Conservation (phyloP, 2,113 vertebrate species). For the Vombatus ursinus region DNA sequence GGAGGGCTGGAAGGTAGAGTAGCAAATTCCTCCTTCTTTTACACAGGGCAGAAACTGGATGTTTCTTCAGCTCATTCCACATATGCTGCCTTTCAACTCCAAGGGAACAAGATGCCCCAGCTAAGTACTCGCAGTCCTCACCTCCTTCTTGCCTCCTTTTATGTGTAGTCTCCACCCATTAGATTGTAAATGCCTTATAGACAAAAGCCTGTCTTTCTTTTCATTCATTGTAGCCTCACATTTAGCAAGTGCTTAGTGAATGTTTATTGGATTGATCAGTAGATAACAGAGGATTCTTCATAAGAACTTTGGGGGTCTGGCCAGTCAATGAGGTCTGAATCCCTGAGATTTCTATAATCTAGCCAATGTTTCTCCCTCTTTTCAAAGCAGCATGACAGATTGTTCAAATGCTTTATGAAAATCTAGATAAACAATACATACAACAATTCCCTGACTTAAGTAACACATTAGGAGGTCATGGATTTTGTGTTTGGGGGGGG, state of each 20-base stretch:
- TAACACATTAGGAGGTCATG: neutral
- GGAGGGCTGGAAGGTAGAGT: neutral
- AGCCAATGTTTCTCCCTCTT: neutral
- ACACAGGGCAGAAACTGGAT: neutral
- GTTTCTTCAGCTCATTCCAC: neutral
- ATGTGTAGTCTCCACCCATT: neutral
- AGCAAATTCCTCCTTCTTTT: neutral
- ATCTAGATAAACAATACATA: neutral
- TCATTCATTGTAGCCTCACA: neutral
- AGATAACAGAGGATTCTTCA: neutral
- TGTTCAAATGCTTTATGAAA: neutral
- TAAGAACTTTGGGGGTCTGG: neutral
- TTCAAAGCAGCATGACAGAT: neutral
- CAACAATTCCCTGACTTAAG: neutral
- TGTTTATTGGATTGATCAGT: neutral
- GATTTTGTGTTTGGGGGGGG: no score
- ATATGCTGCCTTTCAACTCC: neutral
- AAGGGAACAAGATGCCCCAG: neutral
- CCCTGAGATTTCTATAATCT: neutral
- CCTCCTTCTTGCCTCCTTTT: neutral
- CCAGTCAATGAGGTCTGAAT: neutral
- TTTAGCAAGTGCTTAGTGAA: neutral
- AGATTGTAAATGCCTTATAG: neutral
- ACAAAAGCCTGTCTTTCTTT: neutral
- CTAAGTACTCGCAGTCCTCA: neutral